These are phyloP conservation scores for Poeciliopsis retropinna DNA, from an alignment of 2,113 vertebrate species.

Conservation along the genomic window DNA sequence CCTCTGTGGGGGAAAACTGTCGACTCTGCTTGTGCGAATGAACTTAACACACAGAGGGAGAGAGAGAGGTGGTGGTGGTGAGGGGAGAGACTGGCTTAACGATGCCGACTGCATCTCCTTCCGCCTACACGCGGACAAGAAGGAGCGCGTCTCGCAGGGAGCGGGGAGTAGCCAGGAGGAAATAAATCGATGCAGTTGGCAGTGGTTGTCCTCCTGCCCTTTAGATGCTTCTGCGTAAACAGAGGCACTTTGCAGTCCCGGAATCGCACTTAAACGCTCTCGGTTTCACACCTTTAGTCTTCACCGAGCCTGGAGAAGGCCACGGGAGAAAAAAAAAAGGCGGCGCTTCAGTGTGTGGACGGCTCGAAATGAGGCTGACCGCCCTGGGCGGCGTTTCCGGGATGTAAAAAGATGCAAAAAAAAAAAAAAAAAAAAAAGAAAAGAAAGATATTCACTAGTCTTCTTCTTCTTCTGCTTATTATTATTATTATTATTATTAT, in stretches of 20 bases:
- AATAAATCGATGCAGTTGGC: slow-evolving; percentile 54
- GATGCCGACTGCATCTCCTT: slow-evolving; percentile 30
- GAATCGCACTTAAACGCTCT: slow-evolving; percentile 28
- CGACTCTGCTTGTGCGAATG: slow-evolving; percentile 23
- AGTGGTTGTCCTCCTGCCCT: slow-evolving; percentile 59
- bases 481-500: no score
- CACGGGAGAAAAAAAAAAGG: background rate
- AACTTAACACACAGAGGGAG: slow-evolving; percentile 21
- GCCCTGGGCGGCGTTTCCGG: background rate
- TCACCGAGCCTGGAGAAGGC: background rate
- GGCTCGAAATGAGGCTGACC: background rate
- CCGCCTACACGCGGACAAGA: slow-evolving; percentile 8
- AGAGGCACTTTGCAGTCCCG: slow-evolving; percentile 44
- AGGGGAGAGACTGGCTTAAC: slow-evolving; percentile 10
- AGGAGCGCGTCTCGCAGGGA: slow-evolving; percentile 37
- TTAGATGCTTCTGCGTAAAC: slow-evolving; percentile 40
- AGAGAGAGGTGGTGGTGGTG: background rate
- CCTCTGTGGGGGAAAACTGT: slow-evolving; percentile 43
- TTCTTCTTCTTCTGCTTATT: no score
- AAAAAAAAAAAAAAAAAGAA: no score
- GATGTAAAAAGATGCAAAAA: background rate
- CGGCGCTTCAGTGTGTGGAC: background rate
- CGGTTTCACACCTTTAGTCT: slow-evolving; percentile 8
- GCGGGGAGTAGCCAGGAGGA: slow-evolving; percentile 22
- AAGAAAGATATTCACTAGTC: no score